phyloP scores from a whole-genome alignment of 2,113 vertebrate genomes.

The Meles meles region DNA sequence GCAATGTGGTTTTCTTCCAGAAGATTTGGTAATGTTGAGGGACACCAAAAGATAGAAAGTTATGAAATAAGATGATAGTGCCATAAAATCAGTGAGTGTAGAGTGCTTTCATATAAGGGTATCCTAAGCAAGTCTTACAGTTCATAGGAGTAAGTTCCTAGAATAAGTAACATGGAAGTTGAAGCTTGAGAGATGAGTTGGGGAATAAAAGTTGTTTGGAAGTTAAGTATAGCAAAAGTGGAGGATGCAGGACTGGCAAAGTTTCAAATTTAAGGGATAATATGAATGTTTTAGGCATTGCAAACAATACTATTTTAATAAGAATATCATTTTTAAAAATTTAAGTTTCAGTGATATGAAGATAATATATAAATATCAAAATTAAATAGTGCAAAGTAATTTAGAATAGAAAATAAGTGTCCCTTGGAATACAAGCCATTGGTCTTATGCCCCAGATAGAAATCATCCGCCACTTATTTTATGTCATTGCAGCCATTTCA shows the following conservation, averaged over 20 bases:
- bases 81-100: background rate
- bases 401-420: background rate
- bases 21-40: background rate
- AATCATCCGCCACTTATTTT: background rate
- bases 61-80: background rate
- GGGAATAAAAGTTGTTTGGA: background rate
- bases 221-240: background rate
- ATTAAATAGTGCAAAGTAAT: background rate
- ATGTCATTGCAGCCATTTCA: background rate
- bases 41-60: background rate
- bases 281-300: background rate
- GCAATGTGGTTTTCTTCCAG: background rate
- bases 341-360: background rate
- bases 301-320: background rate
- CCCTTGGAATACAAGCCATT: background rate
- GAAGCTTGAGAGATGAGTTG: background rate
- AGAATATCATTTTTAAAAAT: background rate
- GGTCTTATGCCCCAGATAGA: background rate
- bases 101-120: background rate
- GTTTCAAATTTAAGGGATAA: background rate
- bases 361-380: background rate
- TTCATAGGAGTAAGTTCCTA: background rate
- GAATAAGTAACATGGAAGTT: background rate
- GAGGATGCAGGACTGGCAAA: background rate
- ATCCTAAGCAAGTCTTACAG: background rate